Evolutionary conservation across 2,797 vertebrate species (phyloP).

Genomic region (Clarias platycephalus): DNA sequence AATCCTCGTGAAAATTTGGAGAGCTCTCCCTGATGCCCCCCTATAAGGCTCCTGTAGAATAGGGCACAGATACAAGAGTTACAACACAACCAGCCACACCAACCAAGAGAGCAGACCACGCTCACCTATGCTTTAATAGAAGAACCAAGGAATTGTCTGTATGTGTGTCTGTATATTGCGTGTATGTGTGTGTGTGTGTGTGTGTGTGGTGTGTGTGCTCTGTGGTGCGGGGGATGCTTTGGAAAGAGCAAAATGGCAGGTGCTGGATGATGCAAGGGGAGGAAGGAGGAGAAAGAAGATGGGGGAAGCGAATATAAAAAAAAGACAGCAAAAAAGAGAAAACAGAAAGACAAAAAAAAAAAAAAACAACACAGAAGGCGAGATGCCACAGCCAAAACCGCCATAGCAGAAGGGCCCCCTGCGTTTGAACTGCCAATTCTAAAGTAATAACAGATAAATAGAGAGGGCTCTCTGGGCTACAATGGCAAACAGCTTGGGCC

Average conservation of each 20-base stretch:
- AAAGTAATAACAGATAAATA: constrained; percentile 79
- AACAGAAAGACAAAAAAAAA: constrained; percentile 19
- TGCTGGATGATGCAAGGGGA: constrained; percentile 34
- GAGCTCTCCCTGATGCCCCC: constrained; percentile 69
- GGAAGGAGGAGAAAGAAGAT: constrained; percentile 5
- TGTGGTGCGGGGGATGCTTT: constrained; percentile 23
- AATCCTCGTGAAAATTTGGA: constrained; percentile 78
- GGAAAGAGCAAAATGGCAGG: constrained; percentile 41
- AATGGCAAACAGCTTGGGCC: constrained; percentile 77
- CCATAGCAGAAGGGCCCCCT: constrained; percentile 67
- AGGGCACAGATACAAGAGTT: constrained; percentile 59
- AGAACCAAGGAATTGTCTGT: constrained; percentile 2
- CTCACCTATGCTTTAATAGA: neutral
- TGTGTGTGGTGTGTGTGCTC: constrained; percentile 16
- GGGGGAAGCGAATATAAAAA: constrained; percentile 15
- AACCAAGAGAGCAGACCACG: constrained; percentile 32
- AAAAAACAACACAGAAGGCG: constrained; percentile 34
- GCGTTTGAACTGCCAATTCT: constrained; percentile 75
- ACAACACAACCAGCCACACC: constrained; percentile 57
- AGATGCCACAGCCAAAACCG: constrained; percentile 64
- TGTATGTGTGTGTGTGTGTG: constrained; percentile 10
- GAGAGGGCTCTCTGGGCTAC: constrained; percentile 72
- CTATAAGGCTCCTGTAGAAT: constrained; percentile 58
- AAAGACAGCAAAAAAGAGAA: constrained; percentile 23
- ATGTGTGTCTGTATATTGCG: neutral